These are phyloP conservation scores for Gonatopus flavifemur DNA, from an alignment of 1,140 invertebrate genomes.

Conservation along the genomic window DNA sequence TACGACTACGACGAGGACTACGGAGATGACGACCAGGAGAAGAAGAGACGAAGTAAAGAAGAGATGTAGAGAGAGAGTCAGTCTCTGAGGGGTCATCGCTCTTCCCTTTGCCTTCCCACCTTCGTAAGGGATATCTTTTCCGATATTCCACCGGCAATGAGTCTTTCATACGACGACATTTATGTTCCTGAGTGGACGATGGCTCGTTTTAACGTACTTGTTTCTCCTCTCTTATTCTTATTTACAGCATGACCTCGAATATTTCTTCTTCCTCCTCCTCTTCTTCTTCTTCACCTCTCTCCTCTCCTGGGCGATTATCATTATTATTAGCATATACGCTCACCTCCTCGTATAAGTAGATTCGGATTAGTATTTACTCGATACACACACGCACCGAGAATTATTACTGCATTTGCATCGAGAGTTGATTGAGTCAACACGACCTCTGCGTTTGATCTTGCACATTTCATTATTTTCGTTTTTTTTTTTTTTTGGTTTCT, in stretches of 20 bases:
- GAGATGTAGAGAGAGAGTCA: too few relatives aligned
- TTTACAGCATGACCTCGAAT: too few relatives aligned
- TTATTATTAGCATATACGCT: slow-evolving; percentile 17
- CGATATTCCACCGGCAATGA: slow-evolving; percentile 20
- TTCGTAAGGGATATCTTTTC: slow-evolving; percentile 8
- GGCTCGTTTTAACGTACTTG: slow-evolving; percentile 4
- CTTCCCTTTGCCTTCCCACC: background rate
- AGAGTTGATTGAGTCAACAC: too few relatives aligned
- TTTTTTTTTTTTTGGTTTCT: too few relatives aligned
- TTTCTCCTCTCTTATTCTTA: slow-evolving; percentile 5
- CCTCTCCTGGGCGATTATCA: slow-evolving; percentile 8
- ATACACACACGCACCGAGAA: too few relatives aligned
- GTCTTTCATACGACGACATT: slow-evolving; percentile 19
- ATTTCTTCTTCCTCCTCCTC: slow-evolving; percentile 13
- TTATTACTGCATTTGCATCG: too few relatives aligned
- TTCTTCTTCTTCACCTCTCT: background rate
- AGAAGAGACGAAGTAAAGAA: too few relatives aligned
- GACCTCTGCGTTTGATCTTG: too few relatives aligned
- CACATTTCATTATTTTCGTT: too few relatives aligned
- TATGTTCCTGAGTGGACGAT: slow-evolving; percentile 24
- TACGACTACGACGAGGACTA: slow-evolving; percentile 20
- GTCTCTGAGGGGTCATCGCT: slow-evolving; percentile 22
- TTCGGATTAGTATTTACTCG: too few relatives aligned
- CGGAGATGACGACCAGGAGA: too few relatives aligned
- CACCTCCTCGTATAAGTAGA: too few relatives aligned